Percentiles rank a stretch among this genome's conserved stretches.
These are phyloP conservation scores for Macaca nemestrina DNA, from an alignment of 2,113 vertebrate genomes.

Conservation along the genomic window DNA sequence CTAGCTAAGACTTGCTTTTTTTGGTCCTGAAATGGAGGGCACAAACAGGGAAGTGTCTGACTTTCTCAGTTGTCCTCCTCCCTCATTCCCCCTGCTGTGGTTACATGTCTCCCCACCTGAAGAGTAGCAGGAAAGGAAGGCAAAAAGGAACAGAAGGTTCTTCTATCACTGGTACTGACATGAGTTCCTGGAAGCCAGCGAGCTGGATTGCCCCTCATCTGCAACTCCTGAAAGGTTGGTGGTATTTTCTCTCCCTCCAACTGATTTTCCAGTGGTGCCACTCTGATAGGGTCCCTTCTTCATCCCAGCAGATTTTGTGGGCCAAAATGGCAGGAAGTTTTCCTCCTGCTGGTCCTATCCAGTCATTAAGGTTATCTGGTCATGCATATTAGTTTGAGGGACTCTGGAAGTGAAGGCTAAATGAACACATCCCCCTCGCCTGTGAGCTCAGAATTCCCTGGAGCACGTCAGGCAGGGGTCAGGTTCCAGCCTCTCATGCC, in stretches of 20 bases:
- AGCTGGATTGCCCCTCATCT: not conserved
- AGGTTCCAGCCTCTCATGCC: not conserved
- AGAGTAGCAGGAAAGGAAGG: not conserved
- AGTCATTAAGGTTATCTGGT: rapidly evolving
- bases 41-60: rapidly evolving
- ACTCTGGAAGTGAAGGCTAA: not conserved
- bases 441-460: not conserved
- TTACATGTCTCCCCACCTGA: rapidly evolving
- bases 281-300: not conserved
- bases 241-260: too few relatives aligned
- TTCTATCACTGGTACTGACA: rapidly evolving
- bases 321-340: too few relatives aligned
- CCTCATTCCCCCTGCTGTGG: not conserved
- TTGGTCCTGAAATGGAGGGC: too few relatives aligned
- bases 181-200: not conserved
- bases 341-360: rapidly evolving
- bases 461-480: not conserved
- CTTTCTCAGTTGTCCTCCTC: rapidly evolving
- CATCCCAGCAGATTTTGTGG: too few relatives aligned
- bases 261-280: not conserved
- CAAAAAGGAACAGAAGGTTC: not conserved
- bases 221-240: not conserved
- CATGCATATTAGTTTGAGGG: not conserved
- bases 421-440: not conserved
- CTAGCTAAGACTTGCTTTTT: rapidly evolving